Conservation (phyloP, 2,797 vertebrate genomes). For the Syngnathus acus region DNA sequence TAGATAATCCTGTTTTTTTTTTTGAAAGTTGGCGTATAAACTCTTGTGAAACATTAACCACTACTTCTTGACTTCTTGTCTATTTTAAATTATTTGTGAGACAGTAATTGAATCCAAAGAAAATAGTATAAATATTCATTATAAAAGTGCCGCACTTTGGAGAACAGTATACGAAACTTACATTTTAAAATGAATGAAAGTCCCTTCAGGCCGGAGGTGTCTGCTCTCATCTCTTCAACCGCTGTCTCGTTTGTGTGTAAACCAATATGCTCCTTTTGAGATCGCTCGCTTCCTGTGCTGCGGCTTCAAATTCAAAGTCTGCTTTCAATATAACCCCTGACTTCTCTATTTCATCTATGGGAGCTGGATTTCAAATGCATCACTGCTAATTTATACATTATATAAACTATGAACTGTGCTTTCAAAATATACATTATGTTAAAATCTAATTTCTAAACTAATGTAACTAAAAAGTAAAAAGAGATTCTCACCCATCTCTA, state of each 20-base stretch:
- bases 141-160: not conserved
- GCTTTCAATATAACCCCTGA: slow-evolving; percentile 53
- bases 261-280: slow-evolving; percentile 64
- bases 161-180: not conserved
- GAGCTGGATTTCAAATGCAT: slow-evolving; percentile 13
- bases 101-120: no score
- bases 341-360: slow-evolving; percentile 47
- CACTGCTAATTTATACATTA: not conserved
- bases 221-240: no score
- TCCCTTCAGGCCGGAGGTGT: not conserved
- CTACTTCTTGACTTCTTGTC: no score
- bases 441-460: not conserved
- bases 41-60: no score
- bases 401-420: not conserved
- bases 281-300: slow-evolving; percentile 70
- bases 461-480: not conserved
- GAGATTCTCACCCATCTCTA: slow-evolving; percentile 60
- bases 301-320: slow-evolving; percentile 62
- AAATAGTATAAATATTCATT: no score
- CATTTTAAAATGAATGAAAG: not conserved
- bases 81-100: no score
- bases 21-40: no score
- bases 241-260: slow-evolving; percentile 42
- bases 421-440: not conserved
- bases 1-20: no score